phyloP scores from a whole-genome alignment of 2,888 invertebrate species.

The Incurvaria masculella region DNA sequence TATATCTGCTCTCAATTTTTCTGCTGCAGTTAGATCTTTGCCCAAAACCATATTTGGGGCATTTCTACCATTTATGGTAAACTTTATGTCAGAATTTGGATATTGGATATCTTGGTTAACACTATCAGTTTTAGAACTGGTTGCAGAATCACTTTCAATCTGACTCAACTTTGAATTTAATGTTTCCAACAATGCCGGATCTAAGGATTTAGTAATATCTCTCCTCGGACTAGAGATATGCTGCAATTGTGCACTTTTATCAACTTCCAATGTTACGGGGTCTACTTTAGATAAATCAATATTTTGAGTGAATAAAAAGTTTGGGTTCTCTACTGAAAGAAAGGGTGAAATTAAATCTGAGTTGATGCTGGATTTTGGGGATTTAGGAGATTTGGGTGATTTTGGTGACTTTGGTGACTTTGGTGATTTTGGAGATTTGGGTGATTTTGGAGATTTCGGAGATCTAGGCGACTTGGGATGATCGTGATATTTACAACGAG shows the following conservation, averaged over 20 bases:
- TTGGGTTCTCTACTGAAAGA: constrained; percentile 52
- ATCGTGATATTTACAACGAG: constrained; percentile 50
- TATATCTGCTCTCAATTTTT: constrained; percentile 51
- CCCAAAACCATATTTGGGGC: constrained; percentile 38
- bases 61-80: constrained; percentile 46
- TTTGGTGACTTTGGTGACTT: constrained; percentile 62
- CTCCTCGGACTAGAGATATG: constrained; percentile 68
- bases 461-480: constrained; percentile 51
- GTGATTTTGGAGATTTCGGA: constrained; percentile 49
- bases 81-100: constrained; percentile 50
- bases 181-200: constrained; percentile 65
- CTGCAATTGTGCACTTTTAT: constrained; percentile 61
- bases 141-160: constrained; percentile 74
- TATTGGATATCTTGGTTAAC: constrained; percentile 55
- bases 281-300: constrained; percentile 72
- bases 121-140: constrained; percentile 71
- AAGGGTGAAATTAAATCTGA: constrained; percentile 40
- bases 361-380: constrained; percentile 47
- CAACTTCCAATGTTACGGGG: constrained; percentile 68
- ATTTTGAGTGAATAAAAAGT: constrained; percentile 71
- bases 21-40: constrained; percentile 45
- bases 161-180: constrained; percentile 70
- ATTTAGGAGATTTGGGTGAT: constrained; percentile 54
- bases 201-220: constrained; percentile 66
- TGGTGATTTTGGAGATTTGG: constrained; percentile 63